These are phyloP conservation scores for Desmodus rotundus DNA, from an alignment of 2,113 vertebrate genomes.

Conservation along the genomic window DNA sequence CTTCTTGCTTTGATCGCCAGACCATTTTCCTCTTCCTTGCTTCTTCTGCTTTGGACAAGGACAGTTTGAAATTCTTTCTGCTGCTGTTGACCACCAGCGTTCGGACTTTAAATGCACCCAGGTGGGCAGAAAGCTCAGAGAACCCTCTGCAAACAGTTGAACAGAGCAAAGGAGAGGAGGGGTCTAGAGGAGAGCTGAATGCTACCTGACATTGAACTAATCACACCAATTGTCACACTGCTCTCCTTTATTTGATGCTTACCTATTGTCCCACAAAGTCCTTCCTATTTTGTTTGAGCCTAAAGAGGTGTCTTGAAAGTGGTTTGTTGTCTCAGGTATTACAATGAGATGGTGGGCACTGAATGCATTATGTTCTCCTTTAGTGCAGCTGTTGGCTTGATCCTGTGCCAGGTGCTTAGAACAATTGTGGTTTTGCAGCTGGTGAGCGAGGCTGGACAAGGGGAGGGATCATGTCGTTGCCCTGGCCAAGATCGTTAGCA, in stretches of 20 bases:
- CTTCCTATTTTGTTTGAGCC: conserved; percentile 31
- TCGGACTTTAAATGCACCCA: not conserved
- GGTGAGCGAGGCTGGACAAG: conserved; percentile 37
- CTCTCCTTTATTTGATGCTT: not conserved
- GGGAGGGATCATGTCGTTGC: not conserved
- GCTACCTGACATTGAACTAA: not conserved
- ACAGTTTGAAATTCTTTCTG: not conserved
- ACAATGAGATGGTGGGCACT: conserved; percentile 62
- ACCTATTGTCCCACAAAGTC: not conserved
- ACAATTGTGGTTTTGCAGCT: conserved; percentile 71
- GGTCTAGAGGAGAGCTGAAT: not conserved
- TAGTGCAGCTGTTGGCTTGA: conserved; percentile 79
- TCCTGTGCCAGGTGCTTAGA: conserved; percentile 77
- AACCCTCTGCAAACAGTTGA: not conserved
- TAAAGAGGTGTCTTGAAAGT: conserved; percentile 48
- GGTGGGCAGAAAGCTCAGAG: not conserved
- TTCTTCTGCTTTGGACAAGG: not conserved
- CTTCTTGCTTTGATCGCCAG: not conserved
- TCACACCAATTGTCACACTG: not conserved
- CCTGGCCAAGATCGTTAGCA: conserved; percentile 51
- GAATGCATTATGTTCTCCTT: conserved; percentile 71
- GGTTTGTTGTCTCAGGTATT: conserved; percentile 62
- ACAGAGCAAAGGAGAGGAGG: not conserved
- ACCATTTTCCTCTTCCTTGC: not conserved
- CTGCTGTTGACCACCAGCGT: not conserved